These are phyloP conservation scores for Pyrrhosoma nymphula DNA, from an alignment of 2,888 invertebrate species.

Conservation along the genomic window DNA sequence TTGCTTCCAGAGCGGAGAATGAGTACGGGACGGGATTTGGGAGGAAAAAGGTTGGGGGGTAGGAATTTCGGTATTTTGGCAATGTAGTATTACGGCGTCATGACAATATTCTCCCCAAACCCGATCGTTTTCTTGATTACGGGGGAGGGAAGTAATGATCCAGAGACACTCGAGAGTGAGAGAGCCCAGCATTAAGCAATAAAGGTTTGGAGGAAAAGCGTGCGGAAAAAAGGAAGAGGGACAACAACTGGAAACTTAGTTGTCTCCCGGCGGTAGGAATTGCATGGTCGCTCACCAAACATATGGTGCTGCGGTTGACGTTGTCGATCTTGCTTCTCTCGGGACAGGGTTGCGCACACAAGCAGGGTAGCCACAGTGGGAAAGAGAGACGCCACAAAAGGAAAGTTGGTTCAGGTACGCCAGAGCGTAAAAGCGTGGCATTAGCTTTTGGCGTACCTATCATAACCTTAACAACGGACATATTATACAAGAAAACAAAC, in stretches of 20 bases:
- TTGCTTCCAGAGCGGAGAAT: not conserved
- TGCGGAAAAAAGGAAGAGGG: not conserved
- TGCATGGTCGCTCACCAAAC: not conserved
- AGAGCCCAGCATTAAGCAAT: not conserved
- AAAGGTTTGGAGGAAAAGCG: not conserved
- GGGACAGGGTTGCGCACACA: not conserved
- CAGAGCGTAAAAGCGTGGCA: not conserved
- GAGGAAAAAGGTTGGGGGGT: not conserved
- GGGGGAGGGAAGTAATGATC: not conserved
- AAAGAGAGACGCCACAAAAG: not conserved
- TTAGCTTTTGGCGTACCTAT: not conserved
- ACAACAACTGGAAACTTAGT: not conserved
- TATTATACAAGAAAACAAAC: not conserved
- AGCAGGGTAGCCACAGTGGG: not conserved
- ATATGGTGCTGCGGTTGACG: not conserved
- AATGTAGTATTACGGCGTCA: conserved; percentile 28
- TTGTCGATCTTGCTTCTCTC: not conserved
- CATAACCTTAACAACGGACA: not conserved
- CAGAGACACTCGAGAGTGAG: not conserved
- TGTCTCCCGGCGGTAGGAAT: not conserved
- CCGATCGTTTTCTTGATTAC: conserved; percentile 21
- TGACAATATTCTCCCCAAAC: not conserved
- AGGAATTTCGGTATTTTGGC: not conserved
- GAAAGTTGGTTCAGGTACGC: not conserved
- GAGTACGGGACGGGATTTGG: not conserved